Evolutionary conservation across 2,113 vertebrate species (phyloP).

Genomic region (Megaleporinus macrocephalus): DNA sequence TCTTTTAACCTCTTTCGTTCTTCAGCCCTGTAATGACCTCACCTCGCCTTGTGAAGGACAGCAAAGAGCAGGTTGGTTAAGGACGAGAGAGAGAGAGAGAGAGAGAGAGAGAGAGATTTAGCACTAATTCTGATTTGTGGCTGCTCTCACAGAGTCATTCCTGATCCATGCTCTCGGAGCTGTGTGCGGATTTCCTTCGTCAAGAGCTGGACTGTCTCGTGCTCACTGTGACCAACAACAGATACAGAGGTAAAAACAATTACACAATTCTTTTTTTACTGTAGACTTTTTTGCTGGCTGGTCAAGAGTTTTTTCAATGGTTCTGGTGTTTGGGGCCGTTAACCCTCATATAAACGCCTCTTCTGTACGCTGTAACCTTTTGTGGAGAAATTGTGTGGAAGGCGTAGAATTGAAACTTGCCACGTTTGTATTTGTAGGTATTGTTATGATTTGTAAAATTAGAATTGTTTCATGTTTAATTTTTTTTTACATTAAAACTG

Average conservation of each 20-base stretch:
- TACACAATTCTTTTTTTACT: neutral
- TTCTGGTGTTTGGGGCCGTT: too few relatives aligned
- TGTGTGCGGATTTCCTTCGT: slow-evolving; percentile 52
- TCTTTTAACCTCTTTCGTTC: neutral
- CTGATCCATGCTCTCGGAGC: slow-evolving; percentile 50
- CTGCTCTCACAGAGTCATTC: slow-evolving; percentile 32
- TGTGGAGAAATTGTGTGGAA: too few relatives aligned
- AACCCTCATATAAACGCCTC: too few relatives aligned
- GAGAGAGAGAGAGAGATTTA: slow-evolving; percentile 53
- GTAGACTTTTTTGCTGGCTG: neutral
- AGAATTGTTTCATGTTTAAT: too few relatives aligned
- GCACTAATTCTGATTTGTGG: slow-evolving; percentile 58
- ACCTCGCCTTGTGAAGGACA: slow-evolving; percentile 20
- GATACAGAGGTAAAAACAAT: slow-evolving; percentile 40
- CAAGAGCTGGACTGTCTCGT: neutral
- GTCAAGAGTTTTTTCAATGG: too few relatives aligned
- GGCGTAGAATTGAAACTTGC: too few relatives aligned
- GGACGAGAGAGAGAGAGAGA: slow-evolving; percentile 23
- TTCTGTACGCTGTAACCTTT: too few relatives aligned
- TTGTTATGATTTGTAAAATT: too few relatives aligned
- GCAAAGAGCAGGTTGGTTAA: neutral
- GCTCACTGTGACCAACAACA: neutral
- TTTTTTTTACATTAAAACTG: too few relatives aligned
- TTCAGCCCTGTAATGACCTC: slow-evolving; percentile 1
- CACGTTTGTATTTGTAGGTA: too few relatives aligned